Conservation (phyloP, 2,797 vertebrate genomes). For the Gallinago solitaria region DNA sequence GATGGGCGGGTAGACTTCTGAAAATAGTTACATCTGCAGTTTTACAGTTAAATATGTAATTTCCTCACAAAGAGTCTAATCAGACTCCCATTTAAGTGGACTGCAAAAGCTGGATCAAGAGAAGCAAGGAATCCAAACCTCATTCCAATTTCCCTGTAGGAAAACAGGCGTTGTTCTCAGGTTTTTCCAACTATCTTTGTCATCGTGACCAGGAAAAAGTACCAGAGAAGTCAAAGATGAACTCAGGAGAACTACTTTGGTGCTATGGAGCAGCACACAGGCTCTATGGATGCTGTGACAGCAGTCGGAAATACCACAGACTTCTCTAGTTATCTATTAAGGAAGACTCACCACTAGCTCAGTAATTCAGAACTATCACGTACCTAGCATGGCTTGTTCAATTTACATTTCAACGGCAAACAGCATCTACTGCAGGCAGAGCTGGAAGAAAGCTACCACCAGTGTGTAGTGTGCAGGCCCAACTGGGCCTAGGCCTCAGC, state of each 20-base stretch:
- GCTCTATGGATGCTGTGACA: neutral
- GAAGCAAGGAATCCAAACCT: neutral
- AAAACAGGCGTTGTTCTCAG: neutral
- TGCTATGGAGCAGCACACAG: neutral
- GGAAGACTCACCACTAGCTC: neutral
- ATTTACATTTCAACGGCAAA: neutral
- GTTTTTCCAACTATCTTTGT: neutral
- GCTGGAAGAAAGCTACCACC: neutral
- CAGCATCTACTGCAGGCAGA: neutral
- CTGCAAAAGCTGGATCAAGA: neutral
- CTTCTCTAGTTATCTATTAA: neutral
- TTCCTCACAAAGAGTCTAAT: constrained; percentile 23
- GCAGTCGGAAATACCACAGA: neutral
- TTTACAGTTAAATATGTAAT: constrained; percentile 2
- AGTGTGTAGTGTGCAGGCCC: neutral
- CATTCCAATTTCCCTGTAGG: neutral
- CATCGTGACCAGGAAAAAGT: neutral
- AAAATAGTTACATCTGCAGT: constrained; percentile 32
- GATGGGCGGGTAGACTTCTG: neutral
- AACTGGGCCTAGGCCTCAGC: neutral
- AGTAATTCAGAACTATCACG: neutral
- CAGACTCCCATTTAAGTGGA: neutral
- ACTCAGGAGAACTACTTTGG: neutral
- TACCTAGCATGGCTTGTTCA: neutral
- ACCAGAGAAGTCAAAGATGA: neutral